Base-by-base conservation (phyloP, 2,888 invertebrate species). In the Aphrophora alni region DNA sequence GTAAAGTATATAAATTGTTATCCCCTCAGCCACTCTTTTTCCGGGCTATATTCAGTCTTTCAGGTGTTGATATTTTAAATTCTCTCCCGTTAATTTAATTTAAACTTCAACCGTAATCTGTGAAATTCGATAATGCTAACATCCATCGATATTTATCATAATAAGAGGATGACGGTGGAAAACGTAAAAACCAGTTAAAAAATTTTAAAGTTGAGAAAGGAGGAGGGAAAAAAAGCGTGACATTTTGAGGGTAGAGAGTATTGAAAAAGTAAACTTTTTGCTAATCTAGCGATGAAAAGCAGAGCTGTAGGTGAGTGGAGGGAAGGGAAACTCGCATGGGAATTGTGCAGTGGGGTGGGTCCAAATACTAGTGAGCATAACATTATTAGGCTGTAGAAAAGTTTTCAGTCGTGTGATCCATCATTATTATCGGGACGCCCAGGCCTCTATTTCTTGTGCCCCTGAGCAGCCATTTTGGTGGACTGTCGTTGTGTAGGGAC, bases 391-490 rank as follows among this genome's bases (percentile, higher is more conserved):
- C 81, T 78, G 79, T 80, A 75, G 79, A 80, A 83, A 82, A 80
- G 81, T 83, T 83, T 78, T 81, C 77, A 59, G 68, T 38, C 69
- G 21, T 78, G 78, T 79, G 82, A 84, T 84, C 84, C 82, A 84
- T 84, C 84, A 84, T 84, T 84, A 83, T 84, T 84, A 84, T 84
- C 84, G 82, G 83, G 78, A 80, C 82, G 12, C 44, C 3, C 44
- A 44, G 44, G 44, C 44, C 44, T 44, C 5, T 33, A 33, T 33
- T 7, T 4, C 33, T 33, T 33, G 5, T 44, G 2, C 17, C 2
- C 7, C 14, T 4, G 2, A 44, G 17, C 44, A 44, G 17, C 44
- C 17, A 44, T 44, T 44, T 44, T 44, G 44, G 44, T 44, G 44
- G 44, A 44, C 44, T 33, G 33, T 5, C 33, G 33, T 33, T 33